Conservation (phyloP, 2,797 vertebrate species). For the Acrossocheilus fasciatus region DNA sequence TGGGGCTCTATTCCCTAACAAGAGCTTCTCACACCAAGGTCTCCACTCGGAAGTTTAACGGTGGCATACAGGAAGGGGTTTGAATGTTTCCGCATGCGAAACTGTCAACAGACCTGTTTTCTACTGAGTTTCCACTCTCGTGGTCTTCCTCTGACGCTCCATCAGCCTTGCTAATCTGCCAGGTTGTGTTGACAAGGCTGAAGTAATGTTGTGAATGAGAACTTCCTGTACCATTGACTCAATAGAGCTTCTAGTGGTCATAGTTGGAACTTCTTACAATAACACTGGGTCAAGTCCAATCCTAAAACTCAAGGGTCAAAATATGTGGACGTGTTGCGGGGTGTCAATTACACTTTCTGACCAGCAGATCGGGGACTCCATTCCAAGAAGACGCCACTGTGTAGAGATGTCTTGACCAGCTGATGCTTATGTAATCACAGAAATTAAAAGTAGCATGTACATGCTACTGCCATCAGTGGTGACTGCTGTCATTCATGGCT, state of each 20-base stretch:
- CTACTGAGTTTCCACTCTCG: neutral
- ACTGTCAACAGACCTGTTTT: neutral
- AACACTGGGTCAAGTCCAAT: slow-evolving; percentile 31
- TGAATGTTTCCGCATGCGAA: slow-evolving; percentile 21
- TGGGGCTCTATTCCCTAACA: slow-evolving; percentile 35
- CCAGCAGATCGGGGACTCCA: neutral
- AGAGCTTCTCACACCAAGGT: slow-evolving; percentile 14
- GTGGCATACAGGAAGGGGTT: slow-evolving; percentile 43
- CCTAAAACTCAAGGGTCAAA: slow-evolving; percentile 21
- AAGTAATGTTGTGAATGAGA: slow-evolving; percentile 26
- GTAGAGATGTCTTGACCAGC: neutral
- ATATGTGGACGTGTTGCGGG: neutral
- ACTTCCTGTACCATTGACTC: slow-evolving; percentile 20
- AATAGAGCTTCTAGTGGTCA: neutral
- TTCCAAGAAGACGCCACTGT: slow-evolving; percentile 24
- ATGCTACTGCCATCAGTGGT: neutral
- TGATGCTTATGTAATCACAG: slow-evolving; percentile 19
- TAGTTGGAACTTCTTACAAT: neutral
- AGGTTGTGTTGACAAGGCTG: slow-evolving; percentile 35
- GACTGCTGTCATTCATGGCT: slow-evolving; percentile 12
- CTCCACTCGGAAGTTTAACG: slow-evolving; percentile 36
- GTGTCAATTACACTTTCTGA: slow-evolving; percentile 5
- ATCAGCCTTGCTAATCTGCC: slow-evolving; percentile 10
- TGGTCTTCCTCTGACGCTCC: slow-evolving; percentile 8
- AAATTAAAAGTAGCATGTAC: slow-evolving; percentile 7